Percentiles rank a stretch among this genome's conserved stretches.
Conservation (phyloP, 2,113 vertebrate species). For the Sarotherodon lohbergeri region DNA sequence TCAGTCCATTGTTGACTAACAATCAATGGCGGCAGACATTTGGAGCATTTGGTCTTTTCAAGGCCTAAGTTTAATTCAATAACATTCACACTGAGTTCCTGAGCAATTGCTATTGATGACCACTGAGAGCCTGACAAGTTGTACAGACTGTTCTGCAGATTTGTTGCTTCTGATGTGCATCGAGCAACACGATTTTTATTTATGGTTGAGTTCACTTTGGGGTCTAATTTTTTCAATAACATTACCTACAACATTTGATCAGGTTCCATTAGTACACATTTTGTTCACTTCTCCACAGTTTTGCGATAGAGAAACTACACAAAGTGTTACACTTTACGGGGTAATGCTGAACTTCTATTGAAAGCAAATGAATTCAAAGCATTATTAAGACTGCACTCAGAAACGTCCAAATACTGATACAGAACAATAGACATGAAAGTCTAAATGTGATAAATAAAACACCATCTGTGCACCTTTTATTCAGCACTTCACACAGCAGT, state of each 20-base stretch:
- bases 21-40: constrained; percentile 32
- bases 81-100: constrained; percentile 24
- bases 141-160: neutral
- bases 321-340: neutral
- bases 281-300: neutral
- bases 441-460: neutral
- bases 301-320: neutral
- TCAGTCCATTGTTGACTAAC: constrained; percentile 30
- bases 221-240: neutral
- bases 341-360: neutral
- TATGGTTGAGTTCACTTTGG: neutral
- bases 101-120: constrained; percentile 24
- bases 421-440: neutral
- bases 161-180: neutral
- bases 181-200: neutral
- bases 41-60: constrained; percentile 39
- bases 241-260: neutral
- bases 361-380: neutral
- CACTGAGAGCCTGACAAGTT: constrained; percentile 8
- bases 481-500: neutral
- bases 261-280: neutral
- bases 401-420: neutral
- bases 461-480: neutral
- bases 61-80: constrained; percentile 16
- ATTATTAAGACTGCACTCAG: neutral